phyloP scores from a whole-genome alignment of 2,797 vertebrate genomes.

The Myotis pilosus region DNA sequence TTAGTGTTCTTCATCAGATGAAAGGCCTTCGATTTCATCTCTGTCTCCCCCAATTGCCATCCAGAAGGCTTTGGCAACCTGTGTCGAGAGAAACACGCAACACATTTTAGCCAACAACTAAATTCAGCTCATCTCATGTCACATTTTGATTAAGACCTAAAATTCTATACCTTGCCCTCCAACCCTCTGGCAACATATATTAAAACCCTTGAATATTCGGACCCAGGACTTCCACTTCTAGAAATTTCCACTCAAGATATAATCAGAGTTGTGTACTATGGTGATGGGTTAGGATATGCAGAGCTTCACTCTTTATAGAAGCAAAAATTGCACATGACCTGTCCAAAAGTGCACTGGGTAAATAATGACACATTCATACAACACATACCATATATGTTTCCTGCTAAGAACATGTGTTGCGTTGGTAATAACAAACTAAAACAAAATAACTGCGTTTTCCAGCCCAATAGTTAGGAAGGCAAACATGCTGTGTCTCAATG shows the following conservation, averaged over 20 bases:
- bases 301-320: neutral
- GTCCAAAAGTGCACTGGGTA: neutral
- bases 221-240: neutral
- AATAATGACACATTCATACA: neutral
- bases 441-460: neutral
- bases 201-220: neutral
- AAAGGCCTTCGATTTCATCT: conserved; percentile 96
- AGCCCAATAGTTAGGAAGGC: neutral
- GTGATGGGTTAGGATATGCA: neutral
- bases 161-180: neutral
- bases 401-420: conserved; percentile 4
- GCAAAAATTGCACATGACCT: neutral
- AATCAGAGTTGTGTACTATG: neutral
- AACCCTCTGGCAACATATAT: neutral
- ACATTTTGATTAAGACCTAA: neutral
- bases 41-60: conserved; percentile 98
- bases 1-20: conserved; percentile 96
- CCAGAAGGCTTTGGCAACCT: conserved; percentile 99
- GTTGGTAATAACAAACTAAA: conserved; percentile 25
- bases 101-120: neutral
- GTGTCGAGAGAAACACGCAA: conserved; percentile 36
- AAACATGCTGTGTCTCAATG: neutral
- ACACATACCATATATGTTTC: neutral
- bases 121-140: neutral
- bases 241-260: neutral